These are phyloP conservation scores for Xestoiulus laeticollis DNA, from an alignment of 2,888 invertebrate species.

Conservation along the genomic window DNA sequence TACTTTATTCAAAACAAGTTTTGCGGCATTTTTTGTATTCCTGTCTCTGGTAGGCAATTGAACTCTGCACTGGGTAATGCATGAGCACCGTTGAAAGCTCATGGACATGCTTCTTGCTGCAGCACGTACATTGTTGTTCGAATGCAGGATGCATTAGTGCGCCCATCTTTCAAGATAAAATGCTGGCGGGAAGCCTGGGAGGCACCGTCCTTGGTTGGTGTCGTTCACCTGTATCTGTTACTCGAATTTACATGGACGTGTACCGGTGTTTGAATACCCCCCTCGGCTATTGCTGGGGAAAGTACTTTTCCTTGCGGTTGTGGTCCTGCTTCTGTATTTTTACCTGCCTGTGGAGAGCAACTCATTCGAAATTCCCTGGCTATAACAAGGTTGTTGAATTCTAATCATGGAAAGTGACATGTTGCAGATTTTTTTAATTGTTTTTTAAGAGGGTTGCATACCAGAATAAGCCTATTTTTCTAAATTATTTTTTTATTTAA, in stretches of 20 bases:
- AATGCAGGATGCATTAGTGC: neutral
- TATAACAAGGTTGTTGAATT: constrained; percentile 17
- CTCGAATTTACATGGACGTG: neutral
- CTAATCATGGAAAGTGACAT: neutral
- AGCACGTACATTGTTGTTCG: neutral
- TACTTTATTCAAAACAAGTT: neutral
- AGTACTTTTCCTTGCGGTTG: neutral
- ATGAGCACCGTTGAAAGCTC: neutral
- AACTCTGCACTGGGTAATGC: neutral
- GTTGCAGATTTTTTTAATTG: too few relatives aligned
- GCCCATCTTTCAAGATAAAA: neutral
- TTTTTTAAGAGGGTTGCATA: too few relatives aligned
- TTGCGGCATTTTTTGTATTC: neutral
- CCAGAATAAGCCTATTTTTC: too few relatives aligned
- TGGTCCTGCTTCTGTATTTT: neutral
- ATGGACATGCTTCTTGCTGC: neutral
- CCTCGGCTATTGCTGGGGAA: neutral
- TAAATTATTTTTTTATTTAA: too few relatives aligned
- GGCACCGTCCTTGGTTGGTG: constrained; percentile 11
- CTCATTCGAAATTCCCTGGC: neutral
- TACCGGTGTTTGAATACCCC: neutral
- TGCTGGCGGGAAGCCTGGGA: neutral
- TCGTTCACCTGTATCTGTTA: constrained; percentile 29
- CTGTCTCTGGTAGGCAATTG: neutral
- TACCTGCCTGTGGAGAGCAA: neutral